Base-by-base conservation (phyloP, 2,888 invertebrate species). In the Cetonia aurata region DNA sequence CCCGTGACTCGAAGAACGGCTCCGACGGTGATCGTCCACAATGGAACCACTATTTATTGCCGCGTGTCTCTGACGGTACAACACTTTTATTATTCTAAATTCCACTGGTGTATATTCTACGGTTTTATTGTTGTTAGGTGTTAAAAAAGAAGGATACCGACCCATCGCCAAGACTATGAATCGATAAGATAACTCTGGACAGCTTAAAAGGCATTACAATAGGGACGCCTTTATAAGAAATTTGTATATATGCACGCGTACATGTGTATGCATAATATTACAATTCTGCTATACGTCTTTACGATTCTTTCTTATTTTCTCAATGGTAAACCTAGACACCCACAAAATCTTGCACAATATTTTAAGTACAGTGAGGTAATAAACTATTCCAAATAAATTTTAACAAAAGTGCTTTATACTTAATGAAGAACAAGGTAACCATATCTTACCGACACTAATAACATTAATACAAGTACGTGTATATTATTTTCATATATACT, bases 61-160 rank as follows among this genome's bases (percentile, higher is more conserved):
- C 48, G 62, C 42, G 56, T 55, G 31, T 56, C 67, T 67, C 46
- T 42, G 41, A 31, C 33, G 56, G 67, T 46, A 56, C 67, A 67
- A 56, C 48, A 56, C 56, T 67, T 56, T 67, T 67, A 56, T 67
- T 67, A 67, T 67, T 67, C 67, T 67, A 76, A 73, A 72, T 73
- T 69, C 42, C 67, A 62, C 6, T 48, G 62, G 33, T 62, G 62
- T 62, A 62, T 62, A 48, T 62, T 62, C 62, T 62, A 62, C 62
- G 62, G 62, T 62, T 62, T 62, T 62, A 62, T 62, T 62, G 62
- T 62, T 62, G 62, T 42, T 62, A 62, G 62, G 62, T 62, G 62
- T 62, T 62, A 62, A 62, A 62, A 62, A 60, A 59, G 59, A 62
- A 62, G 48, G 62, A 62, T 48, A 62, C 62, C 62, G 62, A 62